These are phyloP conservation scores for Scomber japonicus DNA, from an alignment of 2,113 vertebrate genomes.

Conservation along the genomic window DNA sequence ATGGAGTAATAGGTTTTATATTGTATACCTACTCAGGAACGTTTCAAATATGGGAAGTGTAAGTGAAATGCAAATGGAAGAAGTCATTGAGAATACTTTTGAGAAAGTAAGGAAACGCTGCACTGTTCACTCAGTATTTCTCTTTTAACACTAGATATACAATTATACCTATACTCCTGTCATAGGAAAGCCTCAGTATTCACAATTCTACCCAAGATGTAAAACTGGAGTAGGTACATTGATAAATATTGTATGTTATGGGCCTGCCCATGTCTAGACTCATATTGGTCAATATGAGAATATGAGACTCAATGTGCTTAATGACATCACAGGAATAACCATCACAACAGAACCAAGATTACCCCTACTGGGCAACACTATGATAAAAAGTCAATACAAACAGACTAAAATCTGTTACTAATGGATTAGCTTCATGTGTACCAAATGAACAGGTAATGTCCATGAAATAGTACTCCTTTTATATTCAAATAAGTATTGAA, in stretches of 20 bases:
- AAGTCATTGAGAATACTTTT: background rate
- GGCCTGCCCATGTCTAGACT: background rate
- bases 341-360: background rate
- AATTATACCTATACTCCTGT: conserved; percentile 3
- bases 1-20: background rate
- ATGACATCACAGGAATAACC: too few relatives aligned
- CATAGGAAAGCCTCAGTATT: background rate
- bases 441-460: too few relatives aligned
- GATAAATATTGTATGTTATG: too few relatives aligned
- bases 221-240: too few relatives aligned
- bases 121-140: background rate
- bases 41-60: background rate
- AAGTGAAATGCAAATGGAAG: background rate
- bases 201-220: too few relatives aligned
- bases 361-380: background rate
- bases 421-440: too few relatives aligned
- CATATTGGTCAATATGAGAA: background rate
- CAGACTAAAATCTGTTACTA: too few relatives aligned
- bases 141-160: background rate
- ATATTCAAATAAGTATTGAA: too few relatives aligned
- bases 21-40: too few relatives aligned
- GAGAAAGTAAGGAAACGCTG: background rate
- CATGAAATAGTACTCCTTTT: too few relatives aligned
- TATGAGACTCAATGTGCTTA: background rate
- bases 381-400: too few relatives aligned